Conservation (phyloP, 2,888 invertebrate species). For the Cosmopolites sordidus region DNA sequence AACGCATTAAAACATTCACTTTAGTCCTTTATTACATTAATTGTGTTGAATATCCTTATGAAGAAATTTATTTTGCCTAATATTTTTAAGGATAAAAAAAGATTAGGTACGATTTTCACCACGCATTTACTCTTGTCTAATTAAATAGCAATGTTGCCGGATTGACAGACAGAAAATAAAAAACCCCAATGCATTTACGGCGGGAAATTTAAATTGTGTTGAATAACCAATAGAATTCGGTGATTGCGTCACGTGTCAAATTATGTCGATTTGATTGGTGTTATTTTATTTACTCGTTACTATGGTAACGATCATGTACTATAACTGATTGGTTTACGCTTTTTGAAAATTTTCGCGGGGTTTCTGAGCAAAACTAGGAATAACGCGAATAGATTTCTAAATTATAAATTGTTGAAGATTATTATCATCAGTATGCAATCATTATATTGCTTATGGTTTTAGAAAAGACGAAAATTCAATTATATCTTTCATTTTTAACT, state of each 20-base stretch:
- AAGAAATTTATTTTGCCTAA: too few relatives aligned
- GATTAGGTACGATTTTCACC: too few relatives aligned
- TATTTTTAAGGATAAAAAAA: too few relatives aligned
- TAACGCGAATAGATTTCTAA: too few relatives aligned
- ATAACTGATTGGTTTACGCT: slow-evolving; percentile 29
- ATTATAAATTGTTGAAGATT: too few relatives aligned
- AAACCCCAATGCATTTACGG: slow-evolving; percentile 19
- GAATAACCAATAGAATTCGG: slow-evolving; percentile 30
- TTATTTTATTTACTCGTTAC: slow-evolving; percentile 32
- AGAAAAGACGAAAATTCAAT: too few relatives aligned
- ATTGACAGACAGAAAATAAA: slow-evolving; percentile 10
- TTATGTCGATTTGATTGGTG: slow-evolving; percentile 30
- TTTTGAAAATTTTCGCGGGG: slow-evolving; percentile 14
- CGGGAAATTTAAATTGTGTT: slow-evolving; percentile 36
- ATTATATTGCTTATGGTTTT: too few relatives aligned
- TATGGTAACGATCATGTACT: slow-evolving; percentile 28
- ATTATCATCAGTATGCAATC: too few relatives aligned
- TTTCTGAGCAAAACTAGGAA: too few relatives aligned
- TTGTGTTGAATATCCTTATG: too few relatives aligned
- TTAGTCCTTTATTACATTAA: not conserved
- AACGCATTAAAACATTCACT: not conserved
- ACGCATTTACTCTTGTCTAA: not conserved
- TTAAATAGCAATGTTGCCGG: slow-evolving; percentile 28
- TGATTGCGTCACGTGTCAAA: slow-evolving; percentile 30
- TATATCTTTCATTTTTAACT: too few relatives aligned